phyloP scores from a whole-genome alignment of 1,140 invertebrate species.

The Drosophila novamexicana region DNA sequence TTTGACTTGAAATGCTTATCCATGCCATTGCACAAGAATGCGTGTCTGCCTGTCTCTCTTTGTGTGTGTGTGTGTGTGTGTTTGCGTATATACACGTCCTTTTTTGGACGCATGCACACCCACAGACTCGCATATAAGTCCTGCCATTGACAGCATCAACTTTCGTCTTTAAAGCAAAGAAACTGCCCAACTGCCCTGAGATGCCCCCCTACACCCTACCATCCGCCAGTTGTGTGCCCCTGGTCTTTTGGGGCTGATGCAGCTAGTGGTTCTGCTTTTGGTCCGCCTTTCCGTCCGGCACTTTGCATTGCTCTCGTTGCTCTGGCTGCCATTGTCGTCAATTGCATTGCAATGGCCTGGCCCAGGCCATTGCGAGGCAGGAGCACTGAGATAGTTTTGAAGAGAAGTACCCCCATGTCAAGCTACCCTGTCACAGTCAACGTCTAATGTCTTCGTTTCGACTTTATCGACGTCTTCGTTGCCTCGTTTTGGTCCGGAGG shows the following conservation, averaged over 20 bases:
- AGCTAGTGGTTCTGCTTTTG: conserved; percentile 28
- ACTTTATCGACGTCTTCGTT: conserved; percentile 7
- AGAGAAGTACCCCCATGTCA: too few species aligned
- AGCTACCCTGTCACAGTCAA: conserved; percentile 33
- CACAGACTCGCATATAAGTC: conserved; percentile 28
- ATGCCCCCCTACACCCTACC: too few species aligned
- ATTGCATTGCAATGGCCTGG: conserved; percentile 63
- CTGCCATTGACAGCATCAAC: conserved; percentile 57
- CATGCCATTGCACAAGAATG: conserved; percentile 57
- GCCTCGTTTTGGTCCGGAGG: conserved; percentile 5
- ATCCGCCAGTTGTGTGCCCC: neutral
- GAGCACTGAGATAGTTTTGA: conserved; percentile 13
- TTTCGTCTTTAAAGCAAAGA: conserved; percentile 58
- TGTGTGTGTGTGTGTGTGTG: conserved; percentile 18
- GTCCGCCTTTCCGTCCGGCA: conserved; percentile 68
- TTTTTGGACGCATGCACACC: conserved; percentile 1
- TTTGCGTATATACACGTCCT: neutral
- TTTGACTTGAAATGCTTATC: conserved; percentile 71
- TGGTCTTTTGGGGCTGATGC: neutral
- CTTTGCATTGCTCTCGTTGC: conserved; percentile 51
- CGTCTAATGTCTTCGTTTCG: conserved; percentile 56
- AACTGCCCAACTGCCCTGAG: conserved; percentile 38
- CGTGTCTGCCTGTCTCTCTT: conserved; percentile 9
- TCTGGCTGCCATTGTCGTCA: conserved; percentile 65
- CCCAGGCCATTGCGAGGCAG: conserved; percentile 33